Percentiles rank a stretch among this genome's conserved stretches.
These are phyloP conservation scores for Acridotheres tristis DNA, from an alignment of 2,797 vertebrate genomes.

Conservation along the genomic window DNA sequence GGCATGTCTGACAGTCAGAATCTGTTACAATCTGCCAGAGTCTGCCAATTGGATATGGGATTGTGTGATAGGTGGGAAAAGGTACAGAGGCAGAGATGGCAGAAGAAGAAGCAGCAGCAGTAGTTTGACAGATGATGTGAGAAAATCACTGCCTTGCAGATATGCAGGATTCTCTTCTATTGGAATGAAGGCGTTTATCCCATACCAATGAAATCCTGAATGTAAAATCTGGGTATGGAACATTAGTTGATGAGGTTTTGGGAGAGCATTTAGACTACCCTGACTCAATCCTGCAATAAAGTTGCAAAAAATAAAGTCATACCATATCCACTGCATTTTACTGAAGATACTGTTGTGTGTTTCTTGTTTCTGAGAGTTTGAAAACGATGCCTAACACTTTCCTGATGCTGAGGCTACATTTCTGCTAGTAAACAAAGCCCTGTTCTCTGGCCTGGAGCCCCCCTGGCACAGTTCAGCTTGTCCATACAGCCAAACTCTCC, in stretches of 20 bases:
- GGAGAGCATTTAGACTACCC: neutral
- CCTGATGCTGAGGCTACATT: neutral
- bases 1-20: neutral
- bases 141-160: neutral
- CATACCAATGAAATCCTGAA: neutral
- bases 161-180: neutral
- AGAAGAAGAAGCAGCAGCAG: neutral
- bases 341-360: neutral
- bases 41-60: neutral
- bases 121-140: neutral
- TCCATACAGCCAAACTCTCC: neutral
- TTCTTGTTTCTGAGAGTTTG: neutral
- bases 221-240: neutral
- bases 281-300: neutral
- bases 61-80: neutral
- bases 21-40: neutral
- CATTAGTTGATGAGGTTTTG: neutral
- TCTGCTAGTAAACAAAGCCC: neutral
- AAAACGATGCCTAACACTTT: neutral
- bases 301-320: neutral
- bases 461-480: neutral
- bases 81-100: neutral
- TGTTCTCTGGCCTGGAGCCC: neutral
- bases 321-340: neutral
- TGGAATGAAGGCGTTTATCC: neutral